These are phyloP conservation scores for Molorchus minor DNA, from an alignment of 2,888 invertebrate genomes.

Conservation along the genomic window DNA sequence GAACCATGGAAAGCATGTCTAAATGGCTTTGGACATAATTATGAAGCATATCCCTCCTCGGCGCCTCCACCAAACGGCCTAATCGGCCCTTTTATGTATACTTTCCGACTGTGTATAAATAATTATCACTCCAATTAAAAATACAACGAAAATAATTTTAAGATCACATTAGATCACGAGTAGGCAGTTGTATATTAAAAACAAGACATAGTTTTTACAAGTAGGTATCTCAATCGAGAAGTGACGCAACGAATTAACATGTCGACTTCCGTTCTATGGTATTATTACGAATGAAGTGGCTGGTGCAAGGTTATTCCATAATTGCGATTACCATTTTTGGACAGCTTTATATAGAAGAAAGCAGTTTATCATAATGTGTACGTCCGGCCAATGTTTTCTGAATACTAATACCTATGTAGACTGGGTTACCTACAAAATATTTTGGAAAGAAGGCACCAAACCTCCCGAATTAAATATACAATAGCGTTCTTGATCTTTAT, in stretches of 20 bases:
- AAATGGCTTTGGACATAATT: too few species aligned
- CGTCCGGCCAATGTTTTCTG: conserved; percentile 5
- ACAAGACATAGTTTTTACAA: conserved; percentile 16
- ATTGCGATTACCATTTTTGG: conserved; percentile 18
- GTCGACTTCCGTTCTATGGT: conserved; percentile 19
- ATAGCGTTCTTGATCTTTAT: too few species aligned
- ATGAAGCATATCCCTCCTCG: too few species aligned
- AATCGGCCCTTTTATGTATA: too few species aligned
- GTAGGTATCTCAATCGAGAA: conserved; percentile 14
- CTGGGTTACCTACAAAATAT: neutral
- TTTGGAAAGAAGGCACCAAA: too few species aligned
- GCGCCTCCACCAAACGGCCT: too few species aligned
- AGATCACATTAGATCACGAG: conserved; percentile 17
- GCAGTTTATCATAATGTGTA: neutral
- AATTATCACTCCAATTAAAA: conserved; percentile 14
- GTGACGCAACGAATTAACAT: conserved; percentile 14
- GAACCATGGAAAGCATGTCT: too few species aligned
- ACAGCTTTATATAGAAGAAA: neutral
- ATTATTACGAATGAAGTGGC: conserved; percentile 17
- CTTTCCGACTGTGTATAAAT: too few species aligned
- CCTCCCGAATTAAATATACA: too few species aligned
- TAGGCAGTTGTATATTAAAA: conserved; percentile 9
- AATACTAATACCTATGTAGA: conserved; percentile 1
- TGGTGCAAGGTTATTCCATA: conserved; percentile 18
- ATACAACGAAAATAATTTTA: conserved; percentile 9